These are phyloP conservation scores for Rafetus swinhoei DNA, from an alignment of 2,113 vertebrate species.

Conservation along the genomic window DNA sequence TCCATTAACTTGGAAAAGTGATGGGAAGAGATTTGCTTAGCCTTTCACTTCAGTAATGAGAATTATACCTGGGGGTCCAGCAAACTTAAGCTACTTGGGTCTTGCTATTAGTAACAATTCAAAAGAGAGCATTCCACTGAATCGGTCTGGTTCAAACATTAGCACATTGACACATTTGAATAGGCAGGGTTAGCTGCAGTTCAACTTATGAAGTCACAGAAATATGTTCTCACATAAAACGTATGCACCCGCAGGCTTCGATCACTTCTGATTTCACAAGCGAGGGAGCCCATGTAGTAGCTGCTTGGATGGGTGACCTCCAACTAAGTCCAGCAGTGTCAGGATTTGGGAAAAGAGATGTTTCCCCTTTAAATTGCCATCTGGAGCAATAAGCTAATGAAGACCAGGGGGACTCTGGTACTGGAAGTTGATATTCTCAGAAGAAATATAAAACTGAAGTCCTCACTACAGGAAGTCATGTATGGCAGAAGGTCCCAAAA, in stretches of 20 bases:
- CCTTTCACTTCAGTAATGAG: neutral
- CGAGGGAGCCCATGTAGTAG: neutral
- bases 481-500: neutral
- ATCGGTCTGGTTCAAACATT: slow-evolving; percentile 34
- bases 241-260: neutral
- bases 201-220: neutral
- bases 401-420: rapidly evolving
- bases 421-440: neutral
- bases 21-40: slow-evolving; percentile 3
- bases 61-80: slow-evolving; percentile 32
- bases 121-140: slow-evolving; percentile 14
- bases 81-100: slow-evolving; percentile 22
- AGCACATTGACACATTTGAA: slow-evolving; percentile 37
- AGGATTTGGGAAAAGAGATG: rapidly evolving
- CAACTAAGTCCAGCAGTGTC: neutral
- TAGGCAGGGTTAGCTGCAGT: neutral
- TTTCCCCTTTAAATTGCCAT: rapidly evolving
- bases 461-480: neutral
- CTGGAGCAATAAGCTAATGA: neutral
- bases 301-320: neutral
- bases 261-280: neutral
- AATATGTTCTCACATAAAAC: neutral
- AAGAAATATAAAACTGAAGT: neutral
- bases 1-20: neutral
- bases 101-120: slow-evolving; percentile 27